Conservation (phyloP, 2,888 invertebrate genomes). For the Volucella zonaria region DNA sequence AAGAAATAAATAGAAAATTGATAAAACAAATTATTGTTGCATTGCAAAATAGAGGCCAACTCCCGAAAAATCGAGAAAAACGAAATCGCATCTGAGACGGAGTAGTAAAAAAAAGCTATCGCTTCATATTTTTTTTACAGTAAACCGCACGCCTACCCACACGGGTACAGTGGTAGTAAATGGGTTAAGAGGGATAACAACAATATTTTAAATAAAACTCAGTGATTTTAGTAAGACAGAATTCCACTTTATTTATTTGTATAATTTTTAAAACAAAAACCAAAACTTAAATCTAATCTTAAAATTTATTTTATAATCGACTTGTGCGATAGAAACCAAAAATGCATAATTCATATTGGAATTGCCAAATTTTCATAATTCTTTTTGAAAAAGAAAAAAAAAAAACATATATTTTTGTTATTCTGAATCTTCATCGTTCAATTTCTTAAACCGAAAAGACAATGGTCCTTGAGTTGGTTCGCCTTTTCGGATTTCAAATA, state of each 20-base stretch:
- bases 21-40: too few species aligned
- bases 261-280: slow-evolving; percentile 32
- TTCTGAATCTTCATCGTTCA: background rate
- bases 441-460: slow-evolving; percentile 44
- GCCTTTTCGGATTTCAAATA: slow-evolving; percentile 19
- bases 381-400: slow-evolving; percentile 34
- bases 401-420: slow-evolving; percentile 1
- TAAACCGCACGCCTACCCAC: too few species aligned
- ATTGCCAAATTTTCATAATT: slow-evolving; percentile 27
- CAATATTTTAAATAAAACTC: background rate
- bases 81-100: too few species aligned
- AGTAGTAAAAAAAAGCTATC: too few species aligned
- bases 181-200: too few species aligned
- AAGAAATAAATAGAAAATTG: too few species aligned
- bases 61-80: too few species aligned
- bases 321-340: slow-evolving; percentile 62
- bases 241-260: slow-evolving; percentile 38
- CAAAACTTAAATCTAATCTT: slow-evolving; percentile 1
- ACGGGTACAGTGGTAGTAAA: too few species aligned
- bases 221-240: slow-evolving; percentile 13
- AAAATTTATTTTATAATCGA: slow-evolving; percentile 35
- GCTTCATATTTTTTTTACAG: too few species aligned
- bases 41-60: too few species aligned
- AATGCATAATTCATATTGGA: slow-evolving; percentile 8
- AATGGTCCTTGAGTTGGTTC: slow-evolving; percentile 62